Evolutionary conservation across 1,140 invertebrate species (phyloP), one percentile per base, ranked within the genome.

Genomic region (Heliconius eleuchia): DNA sequence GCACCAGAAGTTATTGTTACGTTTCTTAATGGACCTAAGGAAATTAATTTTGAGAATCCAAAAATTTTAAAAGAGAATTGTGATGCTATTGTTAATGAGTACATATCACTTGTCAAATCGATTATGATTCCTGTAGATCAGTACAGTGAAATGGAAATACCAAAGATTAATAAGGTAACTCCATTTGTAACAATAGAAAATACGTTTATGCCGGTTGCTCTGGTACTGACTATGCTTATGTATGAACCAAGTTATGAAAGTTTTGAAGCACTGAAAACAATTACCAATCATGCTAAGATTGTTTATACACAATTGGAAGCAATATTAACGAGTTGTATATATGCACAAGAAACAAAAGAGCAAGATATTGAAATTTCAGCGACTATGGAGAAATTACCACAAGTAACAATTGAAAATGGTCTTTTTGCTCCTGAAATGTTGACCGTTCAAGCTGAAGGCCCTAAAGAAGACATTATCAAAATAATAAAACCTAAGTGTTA

Each of bases 401-500:
- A 76, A 71, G 52, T 70, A 34, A 55, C 66, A 34, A 73, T 83
- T 46, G 79, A 80, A 55, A 74, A 70, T 70, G 52, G 74, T 70
- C 52, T 72, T 57, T 66, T 78, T 52, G 13, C 57, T 70, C 71
- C 82, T 66, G 70, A 80, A 74, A 52, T 34, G 16, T 27, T 66
- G 27, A 30, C 39, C 50, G 39, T 77, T 39, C 27, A 73, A 74
- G 13, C 79, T 71, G 72, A 52, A 37, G 79, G 76, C 34, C 71
- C 75, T 37, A 79, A 76, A 78, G 80, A 76, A 16, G n/a, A 42
- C 19, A 34, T 23, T 55, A 5, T 83, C 34, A 73, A 79, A 70
- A 70, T 76, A 42, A 71, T 16, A n/a, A 16, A 39, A 19, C 71
- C 37, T 39, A 42, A 72, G 16, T 39, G 19, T 72, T 19, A n/a